These are phyloP conservation scores for Chelon labrosus DNA, from an alignment of 2,797 vertebrate species.

Conservation along the genomic window DNA sequence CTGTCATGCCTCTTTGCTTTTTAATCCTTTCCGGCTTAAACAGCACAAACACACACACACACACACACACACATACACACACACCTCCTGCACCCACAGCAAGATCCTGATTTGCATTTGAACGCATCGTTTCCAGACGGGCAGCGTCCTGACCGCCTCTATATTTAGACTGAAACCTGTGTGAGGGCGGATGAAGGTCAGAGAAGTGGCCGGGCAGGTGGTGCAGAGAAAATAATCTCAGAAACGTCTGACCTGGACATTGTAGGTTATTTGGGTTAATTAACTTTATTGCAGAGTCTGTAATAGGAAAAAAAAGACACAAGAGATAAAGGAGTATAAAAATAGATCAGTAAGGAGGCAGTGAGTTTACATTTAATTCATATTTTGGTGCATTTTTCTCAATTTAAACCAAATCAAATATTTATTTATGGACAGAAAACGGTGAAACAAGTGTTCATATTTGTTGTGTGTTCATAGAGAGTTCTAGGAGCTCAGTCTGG, in stretches of 20 bases:
- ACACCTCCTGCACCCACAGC: background rate
- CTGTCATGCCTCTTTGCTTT: constrained; percentile 2
- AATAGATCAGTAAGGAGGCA: background rate
- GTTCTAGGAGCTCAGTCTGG: too few species aligned
- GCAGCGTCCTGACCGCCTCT: constrained; percentile 9
- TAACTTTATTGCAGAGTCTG: constrained; percentile 2
- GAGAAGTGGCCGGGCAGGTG: constrained; percentile 46
- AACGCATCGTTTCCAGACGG: constrained; percentile 37
- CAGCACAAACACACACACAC: background rate
- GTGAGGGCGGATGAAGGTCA: constrained; percentile 58
- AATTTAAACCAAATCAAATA: too few species aligned
- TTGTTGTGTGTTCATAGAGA: too few species aligned
- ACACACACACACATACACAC: background rate
- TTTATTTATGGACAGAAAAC: too few species aligned
- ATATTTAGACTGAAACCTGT: constrained; percentile 51
- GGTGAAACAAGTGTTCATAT: too few species aligned
- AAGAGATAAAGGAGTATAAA: background rate
- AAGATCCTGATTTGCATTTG: constrained; percentile 35
- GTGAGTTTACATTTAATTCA: too few species aligned
- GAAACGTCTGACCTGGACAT: background rate
- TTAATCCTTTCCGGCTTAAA: constrained; percentile 42
- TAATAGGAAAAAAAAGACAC: background rate
- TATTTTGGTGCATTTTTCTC: too few species aligned
- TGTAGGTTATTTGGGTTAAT: constrained; percentile 31
- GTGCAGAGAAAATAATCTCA: constrained; percentile 14